Percentiles rank a stretch among this genome's conserved stretches.
Conservation (phyloP, 2,797 vertebrate genomes). For the Leuciscus waleckii region DNA sequence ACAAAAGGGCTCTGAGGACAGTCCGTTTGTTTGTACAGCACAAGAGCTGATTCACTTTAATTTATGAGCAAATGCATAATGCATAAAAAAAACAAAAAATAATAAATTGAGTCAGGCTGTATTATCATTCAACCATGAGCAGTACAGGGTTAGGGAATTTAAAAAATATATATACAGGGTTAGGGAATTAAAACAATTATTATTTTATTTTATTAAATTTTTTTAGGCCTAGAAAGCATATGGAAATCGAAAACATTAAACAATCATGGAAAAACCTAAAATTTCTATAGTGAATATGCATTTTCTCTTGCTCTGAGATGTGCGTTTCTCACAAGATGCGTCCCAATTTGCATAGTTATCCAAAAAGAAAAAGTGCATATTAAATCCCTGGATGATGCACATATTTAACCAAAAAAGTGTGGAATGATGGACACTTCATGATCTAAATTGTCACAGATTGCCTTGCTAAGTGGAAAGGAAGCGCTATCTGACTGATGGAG, state of each 20-base stretch:
- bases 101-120: neutral
- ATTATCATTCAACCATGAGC: neutral
- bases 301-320: neutral
- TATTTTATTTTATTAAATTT: no score
- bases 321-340: neutral
- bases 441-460: neutral
- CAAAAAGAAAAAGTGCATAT: neutral
- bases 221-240: neutral
- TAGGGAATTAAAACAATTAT: neutral
- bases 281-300: neutral
- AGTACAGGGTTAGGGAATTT: neutral
- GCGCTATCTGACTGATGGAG: neutral
- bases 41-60: neutral
- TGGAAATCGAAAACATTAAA: neutral
- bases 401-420: neutral
- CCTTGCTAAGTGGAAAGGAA: neutral
- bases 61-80: neutral
- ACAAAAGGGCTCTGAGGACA: conserved; percentile 27
- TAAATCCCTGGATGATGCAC: neutral
- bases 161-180: neutral
- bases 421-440: neutral
- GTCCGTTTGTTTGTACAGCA: neutral
- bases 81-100: neutral
- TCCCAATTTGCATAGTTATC: neutral
- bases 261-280: neutral